These are phyloP conservation scores for Formicarius rufipectus DNA, from an alignment of 2,113 vertebrate genomes.

Conservation along the genomic window DNA sequence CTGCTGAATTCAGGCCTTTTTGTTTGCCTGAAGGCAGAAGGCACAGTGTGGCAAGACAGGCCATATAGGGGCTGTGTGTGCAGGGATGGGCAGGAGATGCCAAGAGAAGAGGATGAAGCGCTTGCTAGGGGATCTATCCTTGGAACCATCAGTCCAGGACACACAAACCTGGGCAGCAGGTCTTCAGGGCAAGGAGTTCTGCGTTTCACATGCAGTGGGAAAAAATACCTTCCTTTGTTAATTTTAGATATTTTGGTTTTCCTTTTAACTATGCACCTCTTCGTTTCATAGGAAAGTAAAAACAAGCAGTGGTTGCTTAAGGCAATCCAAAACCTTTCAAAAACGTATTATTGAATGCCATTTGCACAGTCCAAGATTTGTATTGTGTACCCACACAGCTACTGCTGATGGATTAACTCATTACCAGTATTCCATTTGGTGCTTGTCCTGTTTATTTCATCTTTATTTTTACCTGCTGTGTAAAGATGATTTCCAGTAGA, in stretches of 20 bases:
- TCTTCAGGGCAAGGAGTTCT: neutral
- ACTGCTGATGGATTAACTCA: neutral
- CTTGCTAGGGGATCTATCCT: neutral
- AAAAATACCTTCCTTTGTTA: neutral
- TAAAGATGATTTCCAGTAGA: neutral
- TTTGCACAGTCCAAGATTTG: neutral
- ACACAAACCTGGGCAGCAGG: neutral
- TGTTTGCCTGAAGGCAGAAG: neutral
- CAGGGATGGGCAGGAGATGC: neutral
- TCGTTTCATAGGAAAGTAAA: neutral
- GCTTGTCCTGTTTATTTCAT: neutral
- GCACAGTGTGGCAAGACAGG: fast-evolving
- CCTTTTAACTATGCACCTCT: neutral
- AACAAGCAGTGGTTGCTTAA: neutral
- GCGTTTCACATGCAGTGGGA: neutral
- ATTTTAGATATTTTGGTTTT: neutral
- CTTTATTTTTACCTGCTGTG: neutral
- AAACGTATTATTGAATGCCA: neutral
- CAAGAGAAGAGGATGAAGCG: neutral
- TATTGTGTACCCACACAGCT: neutral
- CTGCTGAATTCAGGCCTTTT: neutral
- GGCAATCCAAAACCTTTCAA: neutral
- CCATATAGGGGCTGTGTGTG: neutral
- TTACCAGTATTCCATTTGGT: neutral
- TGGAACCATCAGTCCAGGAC: neutral